Percentiles rank a stretch among this genome's conserved stretches.
Evolutionary conservation across 2,113 vertebrate genomes (phyloP).

Genomic region (Oncorhynchus tshawytscha): DNA sequence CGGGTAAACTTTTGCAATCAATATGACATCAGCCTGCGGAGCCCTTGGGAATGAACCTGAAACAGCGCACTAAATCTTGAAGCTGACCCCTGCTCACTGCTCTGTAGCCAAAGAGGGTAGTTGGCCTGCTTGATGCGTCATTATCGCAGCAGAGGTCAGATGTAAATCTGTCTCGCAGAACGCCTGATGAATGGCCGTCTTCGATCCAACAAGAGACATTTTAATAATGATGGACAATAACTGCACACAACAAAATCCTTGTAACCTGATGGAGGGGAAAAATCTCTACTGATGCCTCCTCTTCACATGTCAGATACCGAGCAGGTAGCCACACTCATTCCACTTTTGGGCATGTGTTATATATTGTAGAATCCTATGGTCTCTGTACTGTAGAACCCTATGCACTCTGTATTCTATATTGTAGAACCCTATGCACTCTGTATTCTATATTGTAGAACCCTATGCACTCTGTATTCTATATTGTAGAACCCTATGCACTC

Average conservation of each 20-base stretch:
- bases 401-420: too few species aligned
- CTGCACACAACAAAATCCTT: slow-evolving; percentile 77
- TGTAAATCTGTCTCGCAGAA: slow-evolving; percentile 83
- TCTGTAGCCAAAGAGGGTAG: slow-evolving; percentile 89
- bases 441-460: too few species aligned
- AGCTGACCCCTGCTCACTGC: slow-evolving; percentile 87
- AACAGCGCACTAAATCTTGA: slow-evolving; percentile 94
- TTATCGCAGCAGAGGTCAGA: slow-evolving; percentile 96
- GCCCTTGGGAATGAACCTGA: slow-evolving; percentile 92
- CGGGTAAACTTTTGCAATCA: slow-evolving; percentile 96
- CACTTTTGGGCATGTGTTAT: slow-evolving; percentile 18
- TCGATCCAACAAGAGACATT: slow-evolving; percentile 86
- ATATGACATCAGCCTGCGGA: slow-evolving; percentile 87
- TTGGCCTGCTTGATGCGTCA: slow-evolving; percentile 97
- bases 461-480: too few species aligned
- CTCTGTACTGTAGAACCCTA: too few species aligned
- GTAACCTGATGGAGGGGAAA: slow-evolving; percentile 53
- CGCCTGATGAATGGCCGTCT: slow-evolving; percentile 89
- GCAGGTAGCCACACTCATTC: slow-evolving; percentile 46
- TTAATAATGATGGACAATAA: slow-evolving; percentile 94
- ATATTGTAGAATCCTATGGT: slow-evolving; percentile 26
- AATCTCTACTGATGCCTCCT: slow-evolving; percentile 43
- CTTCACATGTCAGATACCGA: slow-evolving; percentile 54
- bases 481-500: too few species aligned
- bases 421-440: background rate